Evolutionary conservation across 53 echinoderm and acorn worm genomes (phyloP), one percentile per base, ranked within the genome.

Genomic region (Stichopus horrens): DNA sequence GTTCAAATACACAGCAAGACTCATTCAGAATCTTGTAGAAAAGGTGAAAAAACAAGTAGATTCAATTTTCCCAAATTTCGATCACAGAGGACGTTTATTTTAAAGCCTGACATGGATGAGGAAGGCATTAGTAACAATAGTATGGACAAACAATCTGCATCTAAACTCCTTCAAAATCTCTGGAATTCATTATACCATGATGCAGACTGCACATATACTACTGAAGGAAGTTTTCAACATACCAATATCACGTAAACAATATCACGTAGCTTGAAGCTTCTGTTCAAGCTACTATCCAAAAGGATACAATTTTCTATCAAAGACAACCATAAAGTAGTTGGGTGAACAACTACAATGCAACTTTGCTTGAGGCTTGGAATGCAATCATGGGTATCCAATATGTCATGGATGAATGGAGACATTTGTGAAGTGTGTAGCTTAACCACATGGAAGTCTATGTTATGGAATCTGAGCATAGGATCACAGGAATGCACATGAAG

Each of bases 51-150:
- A 63, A 74, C 74, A 19, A 93, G 93, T 81, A 63, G 95, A 76
- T 95, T 90, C 57, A 93, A 95, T 91, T 95, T 93, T 52, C 95
- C 95, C 54, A 87, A 93, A 86, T 93, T 83, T 75, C 92, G 92
- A 89, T 95, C 95, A 55, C 20, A 88, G 11, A 52, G 54, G 18
- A 93, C 93, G 86, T 94, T 94, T 86, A 77, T 92, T 67, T 8
- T 56, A 3, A 60, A 83, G 22, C 88, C 90, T 37, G 7, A 37
- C 7, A 18, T 19, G 54, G 54, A n/a, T 52, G 19, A 20, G 4
- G 59, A 83, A 8, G 9, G 11, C 53, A n/a, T 55, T 82, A 57
- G 56, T 2, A 5, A 82, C 8, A 22, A 10, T 21, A 71, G 5
- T 5, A 5, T 13, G 5, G 55, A 78, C 7, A 53, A 78, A 53